Evolutionary conservation across 2,888 invertebrate species (phyloP).

Genomic region (Shargacucullia verbasci): DNA sequence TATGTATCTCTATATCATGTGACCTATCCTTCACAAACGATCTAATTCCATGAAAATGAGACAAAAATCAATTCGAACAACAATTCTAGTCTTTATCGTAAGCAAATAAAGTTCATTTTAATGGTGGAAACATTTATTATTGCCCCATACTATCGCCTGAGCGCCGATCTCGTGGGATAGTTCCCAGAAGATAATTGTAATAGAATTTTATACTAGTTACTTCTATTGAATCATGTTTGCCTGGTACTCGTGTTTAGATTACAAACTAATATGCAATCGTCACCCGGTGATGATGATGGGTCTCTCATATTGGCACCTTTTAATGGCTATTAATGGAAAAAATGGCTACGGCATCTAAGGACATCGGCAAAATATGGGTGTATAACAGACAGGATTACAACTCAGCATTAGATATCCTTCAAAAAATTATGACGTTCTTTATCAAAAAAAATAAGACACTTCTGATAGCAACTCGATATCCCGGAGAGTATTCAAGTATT

Average conservation of each 20-base stretch:
- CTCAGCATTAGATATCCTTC: too few relatives aligned
- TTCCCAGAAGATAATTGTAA: constrained; percentile 74
- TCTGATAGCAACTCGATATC: not conserved
- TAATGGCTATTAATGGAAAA: not conserved
- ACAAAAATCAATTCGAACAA: constrained; percentile 18
- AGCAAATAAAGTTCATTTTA: constrained; percentile 35
- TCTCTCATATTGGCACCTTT: not conserved
- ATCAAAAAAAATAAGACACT: too few relatives aligned
- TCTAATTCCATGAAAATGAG: constrained; percentile 54
- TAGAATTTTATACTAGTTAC: constrained; percentile 63
- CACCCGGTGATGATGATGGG: constrained; percentile 8
- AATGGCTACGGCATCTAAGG: too few relatives aligned
- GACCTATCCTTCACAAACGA: constrained; percentile 50
- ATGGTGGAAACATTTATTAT: constrained; percentile 29
- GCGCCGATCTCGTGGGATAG: constrained; percentile 81
- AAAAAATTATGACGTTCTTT: too few relatives aligned
- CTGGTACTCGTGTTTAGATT: constrained; percentile 62
- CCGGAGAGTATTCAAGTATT: not conserved
- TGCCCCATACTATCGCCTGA: constrained; percentile 61
- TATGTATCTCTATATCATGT: constrained; percentile 17
- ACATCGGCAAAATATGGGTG: too few relatives aligned
- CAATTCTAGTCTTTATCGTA: constrained; percentile 14
- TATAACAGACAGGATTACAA: too few relatives aligned
- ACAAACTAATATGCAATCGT: constrained; percentile 26
- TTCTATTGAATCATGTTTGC: constrained; percentile 67